A percentile compares a stretch with the other conserved stretches of the same genome.
Evolutionary conservation across 2,888 invertebrate species (phyloP).

Genomic region (Nomada goodeniana): DNA sequence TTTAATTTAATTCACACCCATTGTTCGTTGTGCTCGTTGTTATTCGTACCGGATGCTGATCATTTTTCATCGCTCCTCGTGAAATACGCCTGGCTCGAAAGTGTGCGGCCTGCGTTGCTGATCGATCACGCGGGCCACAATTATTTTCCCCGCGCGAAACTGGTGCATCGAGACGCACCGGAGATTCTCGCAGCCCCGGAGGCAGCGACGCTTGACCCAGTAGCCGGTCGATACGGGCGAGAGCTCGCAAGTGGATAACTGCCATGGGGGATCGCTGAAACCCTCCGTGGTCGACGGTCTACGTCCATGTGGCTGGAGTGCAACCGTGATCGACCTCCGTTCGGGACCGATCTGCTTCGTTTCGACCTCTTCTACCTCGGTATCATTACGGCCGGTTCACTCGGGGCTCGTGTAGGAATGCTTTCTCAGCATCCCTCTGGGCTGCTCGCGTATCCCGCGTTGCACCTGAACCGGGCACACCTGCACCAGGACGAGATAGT

Average conservation of each 20-base stretch:
- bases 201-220: conserved; percentile 79
- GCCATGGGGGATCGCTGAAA: conserved; percentile 75
- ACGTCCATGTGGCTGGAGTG: conserved; percentile 17
- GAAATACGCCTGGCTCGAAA: background rate
- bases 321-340: conserved; percentile 63
- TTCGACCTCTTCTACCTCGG: conserved; percentile 71
- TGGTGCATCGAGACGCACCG: conserved; percentile 53
- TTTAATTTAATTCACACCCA: background rate
- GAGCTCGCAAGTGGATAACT: conserved; percentile 80
- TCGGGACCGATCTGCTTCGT: conserved; percentile 61
- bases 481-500: conserved; percentile 49
- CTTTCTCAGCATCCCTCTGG: conserved; percentile 56
- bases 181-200: conserved; percentile 73
- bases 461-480: conserved; percentile 66
- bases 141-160: conserved; percentile 53
- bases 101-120: background rate
- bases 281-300: conserved; percentile 59
- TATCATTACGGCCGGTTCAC: conserved; percentile 72
- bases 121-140: conserved; percentile 14
- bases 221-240: conserved; percentile 66
- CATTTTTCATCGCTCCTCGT: background rate
- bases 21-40: background rate
- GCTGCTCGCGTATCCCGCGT: conserved; percentile 43
- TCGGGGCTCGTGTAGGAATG: conserved; percentile 76
- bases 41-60: conserved; percentile 3